These are phyloP conservation scores for Drosophila asahinai DNA, from an alignment of 1,140 invertebrate species.

Conservation along the genomic window DNA sequence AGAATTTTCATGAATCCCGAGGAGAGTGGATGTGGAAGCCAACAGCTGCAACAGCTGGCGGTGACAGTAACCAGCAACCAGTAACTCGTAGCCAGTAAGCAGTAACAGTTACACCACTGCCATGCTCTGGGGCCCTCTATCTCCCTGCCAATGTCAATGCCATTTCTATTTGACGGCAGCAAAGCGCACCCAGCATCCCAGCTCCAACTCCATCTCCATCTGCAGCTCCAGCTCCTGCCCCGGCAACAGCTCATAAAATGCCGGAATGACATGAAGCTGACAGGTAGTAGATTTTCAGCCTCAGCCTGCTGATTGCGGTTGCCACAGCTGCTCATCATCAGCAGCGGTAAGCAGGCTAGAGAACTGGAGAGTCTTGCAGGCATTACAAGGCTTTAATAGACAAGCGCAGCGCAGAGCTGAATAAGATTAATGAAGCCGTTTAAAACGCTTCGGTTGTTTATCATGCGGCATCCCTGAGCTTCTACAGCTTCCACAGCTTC, in stretches of 20 bases:
- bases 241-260: constrained; percentile 78
- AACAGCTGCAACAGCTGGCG: constrained; percentile 23
- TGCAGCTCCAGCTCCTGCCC: constrained; percentile 15
- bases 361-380: constrained; percentile 33
- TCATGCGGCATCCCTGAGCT: constrained; percentile 70
- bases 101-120: constrained; percentile 40
- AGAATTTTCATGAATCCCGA: constrained; percentile 3
- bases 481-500: constrained; percentile 16
- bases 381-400: constrained; percentile 82
- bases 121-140: constrained; percentile 14
- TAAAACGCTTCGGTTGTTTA: constrained; percentile 84
- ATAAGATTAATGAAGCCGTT: constrained; percentile 84
- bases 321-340: constrained; percentile 67
- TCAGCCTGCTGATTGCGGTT: constrained; percentile 65
- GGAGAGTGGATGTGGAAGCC: constrained; percentile 7
- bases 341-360: constrained; percentile 12
- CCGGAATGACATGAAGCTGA: constrained; percentile 77
- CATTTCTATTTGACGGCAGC: constrained; percentile 38
- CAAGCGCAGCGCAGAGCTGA: constrained; percentile 76
- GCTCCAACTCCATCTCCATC: constrained; percentile 1
- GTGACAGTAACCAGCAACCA: constrained; percentile 36
- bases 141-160: constrained; percentile 47
- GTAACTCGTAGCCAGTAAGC: constrained; percentile 26
- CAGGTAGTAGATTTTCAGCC: constrained; percentile 75
- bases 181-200: constrained; percentile 1